These are phyloP conservation scores for Atta cephalotes DNA, from an alignment of 1,140 invertebrate genomes.

Conservation along the genomic window DNA sequence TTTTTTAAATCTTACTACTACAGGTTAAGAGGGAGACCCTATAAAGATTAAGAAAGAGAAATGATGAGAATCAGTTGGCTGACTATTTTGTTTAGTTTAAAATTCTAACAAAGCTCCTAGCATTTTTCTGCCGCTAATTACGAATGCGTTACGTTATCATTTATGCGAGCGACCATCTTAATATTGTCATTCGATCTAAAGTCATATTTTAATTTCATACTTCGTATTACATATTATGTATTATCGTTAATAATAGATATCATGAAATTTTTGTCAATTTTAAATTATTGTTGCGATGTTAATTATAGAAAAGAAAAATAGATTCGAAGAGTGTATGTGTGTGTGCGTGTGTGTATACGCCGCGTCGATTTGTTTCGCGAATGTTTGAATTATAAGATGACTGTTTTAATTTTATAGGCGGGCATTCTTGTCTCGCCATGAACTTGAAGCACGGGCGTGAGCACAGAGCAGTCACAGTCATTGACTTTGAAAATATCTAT, in stretches of 20 bases:
- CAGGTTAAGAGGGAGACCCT: too few relatives aligned
- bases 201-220: conserved; percentile 26
- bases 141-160: neutral
- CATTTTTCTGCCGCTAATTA: conserved; percentile 15
- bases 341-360: too few relatives aligned
- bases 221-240: neutral
- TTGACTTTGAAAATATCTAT: conserved; percentile 81
- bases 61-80: neutral
- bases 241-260: neutral
- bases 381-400: neutral
- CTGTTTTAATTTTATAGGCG: conserved; percentile 20
- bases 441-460: conserved; percentile 72
- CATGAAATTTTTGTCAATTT: neutral
- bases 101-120: neutral
- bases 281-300: neutral
- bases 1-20: too few relatives aligned
- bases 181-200: neutral
- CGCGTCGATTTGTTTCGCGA: neutral
- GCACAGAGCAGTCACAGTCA: conserved; percentile 73
- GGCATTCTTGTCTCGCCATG: conserved; percentile 45
- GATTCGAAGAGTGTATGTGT: neutral
- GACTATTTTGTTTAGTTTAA: neutral
- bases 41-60: neutral
- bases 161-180: neutral
- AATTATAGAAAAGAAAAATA: neutral